Evolutionary conservation across 2,797 vertebrate species (phyloP).

Genomic region (Sebastes elongatus): DNA sequence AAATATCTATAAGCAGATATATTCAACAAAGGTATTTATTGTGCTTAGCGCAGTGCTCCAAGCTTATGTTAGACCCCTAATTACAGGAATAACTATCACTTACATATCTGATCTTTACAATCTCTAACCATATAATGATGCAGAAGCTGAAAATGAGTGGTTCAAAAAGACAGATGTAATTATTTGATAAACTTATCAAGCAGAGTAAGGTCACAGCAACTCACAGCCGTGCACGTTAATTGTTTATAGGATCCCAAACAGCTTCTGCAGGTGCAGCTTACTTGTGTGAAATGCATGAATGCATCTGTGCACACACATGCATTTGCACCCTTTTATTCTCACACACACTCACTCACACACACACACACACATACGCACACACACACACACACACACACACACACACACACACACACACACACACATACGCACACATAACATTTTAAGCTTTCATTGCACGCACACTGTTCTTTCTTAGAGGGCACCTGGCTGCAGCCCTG

Average conservation of each 20-base stretch:
- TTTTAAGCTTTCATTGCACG: background rate
- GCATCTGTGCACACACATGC: background rate
- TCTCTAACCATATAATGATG: background rate
- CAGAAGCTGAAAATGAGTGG: background rate
- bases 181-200: background rate
- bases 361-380: background rate
- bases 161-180: background rate
- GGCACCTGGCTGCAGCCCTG: constrained; percentile 31
- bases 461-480: constrained; percentile 26
- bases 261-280: background rate
- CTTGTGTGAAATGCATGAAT: background rate
- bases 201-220: background rate
- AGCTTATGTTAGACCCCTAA: background rate
- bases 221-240: background rate
- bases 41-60: background rate
- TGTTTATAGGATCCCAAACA: background rate
- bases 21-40: background rate
- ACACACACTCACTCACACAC: background rate
- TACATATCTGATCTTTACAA: background rate
- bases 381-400: background rate
- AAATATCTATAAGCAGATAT: constrained; percentile 3
- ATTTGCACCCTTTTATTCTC: background rate
- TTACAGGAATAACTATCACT: background rate
- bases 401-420: background rate
- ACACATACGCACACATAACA: background rate